phyloP scores from a whole-genome alignment of 2,888 invertebrate genomes.

The Parnassius apollo region DNA sequence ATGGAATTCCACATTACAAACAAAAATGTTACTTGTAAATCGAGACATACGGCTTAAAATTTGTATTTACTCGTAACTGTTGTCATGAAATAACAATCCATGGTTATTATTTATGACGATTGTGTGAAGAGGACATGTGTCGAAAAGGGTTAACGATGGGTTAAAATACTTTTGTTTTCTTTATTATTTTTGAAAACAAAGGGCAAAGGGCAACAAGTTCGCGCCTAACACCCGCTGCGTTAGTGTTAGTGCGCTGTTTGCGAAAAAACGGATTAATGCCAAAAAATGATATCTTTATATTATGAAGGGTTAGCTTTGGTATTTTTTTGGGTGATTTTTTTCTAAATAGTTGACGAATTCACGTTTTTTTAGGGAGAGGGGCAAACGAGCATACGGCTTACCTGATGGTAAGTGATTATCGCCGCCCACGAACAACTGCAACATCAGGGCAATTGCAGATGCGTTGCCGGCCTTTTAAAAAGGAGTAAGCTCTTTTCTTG shows the following conservation, averaged over 20 bases:
- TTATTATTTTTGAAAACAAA: conserved; percentile 59
- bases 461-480: no score
- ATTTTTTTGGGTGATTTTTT: conserved; percentile 6
- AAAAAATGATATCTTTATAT: conserved; percentile 53
- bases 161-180: conserved; percentile 68
- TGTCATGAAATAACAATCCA: conserved; percentile 24
- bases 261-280: conserved; percentile 52
- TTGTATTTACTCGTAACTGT: conserved; percentile 21
- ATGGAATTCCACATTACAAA: conserved; percentile 18
- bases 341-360: neutral
- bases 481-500: no score
- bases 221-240: conserved; percentile 65
- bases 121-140: conserved; percentile 54
- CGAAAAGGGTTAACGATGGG: conserved; percentile 66
- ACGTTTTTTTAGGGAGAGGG: no score
- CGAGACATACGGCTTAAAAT: conserved; percentile 26
- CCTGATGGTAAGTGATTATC: no score
- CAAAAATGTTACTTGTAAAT: conserved; percentile 19
- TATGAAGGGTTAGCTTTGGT: conserved; percentile 24
- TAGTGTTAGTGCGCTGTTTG: conserved; percentile 42
- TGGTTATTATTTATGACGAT: conserved; percentile 20
- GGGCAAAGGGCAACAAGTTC: conserved; percentile 70
- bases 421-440: no score
- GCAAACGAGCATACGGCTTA: no score
- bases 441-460: no score